A percentile compares a stretch with the other conserved stretches of the same genome.
phyloP scores from a whole-genome alignment of 1,140 invertebrate genomes.

The Drosophila sucinea region DNA sequence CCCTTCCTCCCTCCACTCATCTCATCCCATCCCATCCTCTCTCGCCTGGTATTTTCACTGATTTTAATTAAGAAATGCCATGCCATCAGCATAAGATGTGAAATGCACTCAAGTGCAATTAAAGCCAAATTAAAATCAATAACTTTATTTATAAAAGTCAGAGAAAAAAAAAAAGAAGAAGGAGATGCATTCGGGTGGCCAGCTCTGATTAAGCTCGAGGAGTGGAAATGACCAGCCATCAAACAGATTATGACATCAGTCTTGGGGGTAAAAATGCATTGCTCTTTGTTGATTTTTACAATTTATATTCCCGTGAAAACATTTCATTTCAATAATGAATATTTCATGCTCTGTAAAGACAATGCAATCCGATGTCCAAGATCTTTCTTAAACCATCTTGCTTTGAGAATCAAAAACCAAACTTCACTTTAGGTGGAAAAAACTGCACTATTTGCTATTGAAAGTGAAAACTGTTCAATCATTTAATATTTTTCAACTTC shows the following conservation, averaged over 20 bases:
- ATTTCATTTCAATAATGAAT: background rate
- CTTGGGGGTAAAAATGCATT: conserved; percentile 22
- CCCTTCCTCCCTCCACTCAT: background rate
- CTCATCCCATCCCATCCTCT: background rate
- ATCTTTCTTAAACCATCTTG: no score
- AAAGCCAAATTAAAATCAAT: conserved; percentile 79
- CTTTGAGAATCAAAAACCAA: no score
- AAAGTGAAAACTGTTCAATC: background rate
- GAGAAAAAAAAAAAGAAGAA: conserved; percentile 40
- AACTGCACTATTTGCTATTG: no score
- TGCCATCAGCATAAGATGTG: conserved; percentile 45
- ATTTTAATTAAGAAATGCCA: conserved; percentile 78
- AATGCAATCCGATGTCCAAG: no score
- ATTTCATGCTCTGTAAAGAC: background rate
- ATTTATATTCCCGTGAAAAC: conserved; percentile 53
- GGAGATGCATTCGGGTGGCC: conserved; percentile 12
- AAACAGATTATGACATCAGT: conserved; percentile 72
- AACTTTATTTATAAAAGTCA: conserved; percentile 57
- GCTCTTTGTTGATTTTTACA: conserved; percentile 64
- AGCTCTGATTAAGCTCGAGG: background rate
- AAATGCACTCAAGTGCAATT: conserved; percentile 76
- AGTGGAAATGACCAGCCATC: conserved; percentile 42
- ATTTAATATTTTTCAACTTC: background rate
- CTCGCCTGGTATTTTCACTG: conserved; percentile 45
- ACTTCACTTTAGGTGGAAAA: no score